Percentiles rank a stretch among this genome's conserved stretches.
phyloP scores from a whole-genome alignment of 2,888 invertebrate species.

The Drosophila neutralis region DNA sequence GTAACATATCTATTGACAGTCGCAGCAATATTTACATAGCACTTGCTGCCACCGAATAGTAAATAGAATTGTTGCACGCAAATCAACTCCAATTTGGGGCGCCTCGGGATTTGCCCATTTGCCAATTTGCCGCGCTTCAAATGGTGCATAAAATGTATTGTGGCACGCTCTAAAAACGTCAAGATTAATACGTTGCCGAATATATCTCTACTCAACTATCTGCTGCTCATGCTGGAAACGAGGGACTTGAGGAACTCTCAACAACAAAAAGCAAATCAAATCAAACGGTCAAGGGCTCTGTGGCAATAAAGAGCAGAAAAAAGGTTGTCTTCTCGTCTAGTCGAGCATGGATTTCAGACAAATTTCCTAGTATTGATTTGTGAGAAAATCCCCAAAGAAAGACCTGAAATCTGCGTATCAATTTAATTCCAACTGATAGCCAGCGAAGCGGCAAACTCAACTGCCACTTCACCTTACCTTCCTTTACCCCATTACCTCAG shows the following conservation, averaged over 20 bases:
- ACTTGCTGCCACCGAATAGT: neutral
- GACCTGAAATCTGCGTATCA: slow-evolving; percentile 60
- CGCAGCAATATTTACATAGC: neutral
- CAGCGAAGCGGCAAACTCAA: slow-evolving; percentile 46
- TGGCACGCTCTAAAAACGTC: slow-evolving; percentile 71
- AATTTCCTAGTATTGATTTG: slow-evolving; percentile 63
- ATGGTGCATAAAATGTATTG: slow-evolving; percentile 67
- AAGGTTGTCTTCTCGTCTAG: slow-evolving; percentile 38
- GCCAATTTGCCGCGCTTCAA: slow-evolving; percentile 18
- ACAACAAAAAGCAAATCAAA: slow-evolving; percentile 21
- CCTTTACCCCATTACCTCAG: slow-evolving; percentile 28
- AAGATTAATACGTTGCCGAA: slow-evolving; percentile 27
- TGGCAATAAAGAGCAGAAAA: slow-evolving; percentile 25
- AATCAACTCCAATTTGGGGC: neutral
- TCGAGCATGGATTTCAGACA: slow-evolving; percentile 54
- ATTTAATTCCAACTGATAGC: slow-evolving; percentile 46
- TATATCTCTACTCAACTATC: neutral
- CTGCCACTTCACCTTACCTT: slow-evolving; percentile 15
- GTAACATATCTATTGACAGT: neutral
- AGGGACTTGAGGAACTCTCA: neutral
- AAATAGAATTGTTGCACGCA: neutral
- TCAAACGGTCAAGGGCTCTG: slow-evolving; percentile 25
- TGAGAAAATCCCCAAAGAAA: slow-evolving; percentile 43
- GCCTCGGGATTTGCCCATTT: neutral
- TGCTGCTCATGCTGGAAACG: neutral